Conservation (phyloP, 2,888 invertebrate genomes). For the Drosophila ezoana region DNA sequence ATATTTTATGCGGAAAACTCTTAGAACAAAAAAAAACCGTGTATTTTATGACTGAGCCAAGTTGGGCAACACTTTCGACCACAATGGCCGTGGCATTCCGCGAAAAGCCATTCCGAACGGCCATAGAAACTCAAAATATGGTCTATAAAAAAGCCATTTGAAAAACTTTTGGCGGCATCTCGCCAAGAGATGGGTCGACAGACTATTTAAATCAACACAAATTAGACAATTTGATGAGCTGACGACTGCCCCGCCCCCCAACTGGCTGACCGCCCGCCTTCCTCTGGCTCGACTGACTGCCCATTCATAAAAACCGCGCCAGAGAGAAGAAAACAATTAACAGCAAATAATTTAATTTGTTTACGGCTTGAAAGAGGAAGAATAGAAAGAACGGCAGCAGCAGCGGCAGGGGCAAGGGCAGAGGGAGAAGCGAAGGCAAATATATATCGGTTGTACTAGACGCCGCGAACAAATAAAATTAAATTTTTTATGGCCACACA, state of each 20-base stretch:
- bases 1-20: neutral
- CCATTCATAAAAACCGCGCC: constrained; percentile 36
- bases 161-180: constrained; percentile 18
- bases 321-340: constrained; percentile 60
- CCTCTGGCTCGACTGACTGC: neutral
- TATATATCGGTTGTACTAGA: neutral
- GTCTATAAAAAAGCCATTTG: constrained; percentile 36
- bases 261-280: too few species aligned
- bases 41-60: constrained; percentile 19
- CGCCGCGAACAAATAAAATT: constrained; percentile 48
- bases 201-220: constrained; percentile 72
- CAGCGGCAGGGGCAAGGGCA: neutral
- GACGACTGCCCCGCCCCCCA: constrained; percentile 22
- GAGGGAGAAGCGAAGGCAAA: neutral
- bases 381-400: neutral
- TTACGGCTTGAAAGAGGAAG: constrained; percentile 47
- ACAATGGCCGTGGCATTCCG: constrained; percentile 9
- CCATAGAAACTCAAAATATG: constrained; percentile 38
- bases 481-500: constrained; percentile 47
- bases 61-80: constrained; percentile 17
- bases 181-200: constrained; percentile 18
- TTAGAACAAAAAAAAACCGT: too few species aligned
- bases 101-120: constrained; percentile 21
- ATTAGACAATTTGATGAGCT: constrained; percentile 72
- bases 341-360: constrained; percentile 71